Base-by-base conservation (phyloP, 2,888 invertebrate genomes). In the Mamestra brassicae region DNA sequence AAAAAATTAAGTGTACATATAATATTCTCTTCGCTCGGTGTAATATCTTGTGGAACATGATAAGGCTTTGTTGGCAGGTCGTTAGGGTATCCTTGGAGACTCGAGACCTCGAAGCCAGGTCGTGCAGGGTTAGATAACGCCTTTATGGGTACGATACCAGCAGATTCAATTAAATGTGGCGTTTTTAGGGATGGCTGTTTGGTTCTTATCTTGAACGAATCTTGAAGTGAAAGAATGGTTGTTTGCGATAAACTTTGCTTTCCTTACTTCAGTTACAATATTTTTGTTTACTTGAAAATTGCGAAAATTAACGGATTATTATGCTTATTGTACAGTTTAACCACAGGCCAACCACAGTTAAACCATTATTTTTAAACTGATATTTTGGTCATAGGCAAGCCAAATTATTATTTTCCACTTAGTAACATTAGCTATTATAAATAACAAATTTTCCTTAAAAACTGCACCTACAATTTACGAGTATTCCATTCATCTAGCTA, bases 11-110 rank as follows among this genome's bases (percentile, higher is more conserved):
- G 65, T 73, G 74, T 84, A 74, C 70, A 64, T 67, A 71, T 80
- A 63, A 84, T 86, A 80, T 84, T 80, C 47, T 47, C 61, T 70
- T 15, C 54, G 64, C 68, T 74, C 55, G 58, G 65, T 42, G 38
- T 77, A 86, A 77, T 81, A 73, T 68, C 62, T 61, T 38, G 65
- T 71, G 72, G 72, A 77, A 75, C 64, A 71, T 58, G 81, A 84
- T 86, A 84, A 84, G 77, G 72, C 61, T 84, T 76, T 80, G 84
- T 86, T 86, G 68, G 72, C 74, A 77, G 73, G 74, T 81, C 85
- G 77, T 84, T 84, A 77, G 63, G 52, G 57, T 67, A 77, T 77
- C 85, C 77, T 84, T 80, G 67, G 84, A 86, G 86, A 84, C 60
- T 47, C n/a, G 67, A 13, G 77, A 62, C 63, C 58, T 69, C 66